These are phyloP conservation scores for Delphinapterus leucas DNA, from an alignment of 2,113 vertebrate species.

Conservation along the genomic window DNA sequence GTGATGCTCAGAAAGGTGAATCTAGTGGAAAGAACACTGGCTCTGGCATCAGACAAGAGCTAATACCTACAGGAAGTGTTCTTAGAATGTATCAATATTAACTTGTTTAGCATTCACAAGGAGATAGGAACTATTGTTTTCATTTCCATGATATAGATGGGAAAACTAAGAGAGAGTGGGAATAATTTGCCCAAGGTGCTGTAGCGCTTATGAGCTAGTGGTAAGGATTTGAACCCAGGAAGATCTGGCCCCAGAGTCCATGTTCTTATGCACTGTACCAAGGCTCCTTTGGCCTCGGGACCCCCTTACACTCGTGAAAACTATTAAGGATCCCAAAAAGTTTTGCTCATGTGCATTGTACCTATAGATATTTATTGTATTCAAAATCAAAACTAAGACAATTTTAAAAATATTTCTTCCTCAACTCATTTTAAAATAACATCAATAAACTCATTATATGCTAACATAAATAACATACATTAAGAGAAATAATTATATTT, in stretches of 20 bases:
- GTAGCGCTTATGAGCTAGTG: neutral
- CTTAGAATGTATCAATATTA: too few species aligned
- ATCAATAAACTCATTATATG: neutral
- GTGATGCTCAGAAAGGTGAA: neutral
- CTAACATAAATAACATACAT: neutral
- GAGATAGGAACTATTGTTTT: neutral
- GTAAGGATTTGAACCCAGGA: neutral
- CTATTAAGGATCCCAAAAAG: neutral
- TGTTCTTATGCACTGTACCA: neutral
- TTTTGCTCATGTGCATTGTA: neutral
- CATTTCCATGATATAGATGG: neutral
- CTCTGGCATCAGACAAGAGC: neutral
- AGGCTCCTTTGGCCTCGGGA: neutral
- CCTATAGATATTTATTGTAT: neutral
- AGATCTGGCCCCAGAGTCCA: neutral
- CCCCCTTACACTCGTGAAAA: neutral
- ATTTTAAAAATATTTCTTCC: neutral
- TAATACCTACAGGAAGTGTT: neutral
- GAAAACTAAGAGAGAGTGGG: neutral
- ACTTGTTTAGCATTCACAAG: neutral
- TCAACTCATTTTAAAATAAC: conserved; percentile 14
- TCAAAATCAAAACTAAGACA: conserved; percentile 5
- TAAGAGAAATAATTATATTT: conserved; percentile 6
- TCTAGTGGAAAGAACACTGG: neutral
- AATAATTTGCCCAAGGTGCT: neutral